phyloP scores from a whole-genome alignment of 1,140 invertebrate genomes.

The Drosophila prosaltans region DNA sequence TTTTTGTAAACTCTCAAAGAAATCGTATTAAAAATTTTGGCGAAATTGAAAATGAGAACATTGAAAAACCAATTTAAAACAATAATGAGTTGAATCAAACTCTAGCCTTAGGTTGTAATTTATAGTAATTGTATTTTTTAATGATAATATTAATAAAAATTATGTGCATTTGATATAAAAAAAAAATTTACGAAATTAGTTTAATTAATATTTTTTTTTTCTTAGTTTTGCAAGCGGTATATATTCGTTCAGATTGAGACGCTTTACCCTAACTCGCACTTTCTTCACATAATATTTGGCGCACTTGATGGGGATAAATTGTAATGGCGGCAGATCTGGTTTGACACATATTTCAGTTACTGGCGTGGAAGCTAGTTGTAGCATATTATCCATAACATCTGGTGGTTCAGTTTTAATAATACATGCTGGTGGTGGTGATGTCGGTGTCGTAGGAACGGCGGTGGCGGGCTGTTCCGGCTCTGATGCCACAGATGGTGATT shows the following conservation, averaged over 20 bases:
- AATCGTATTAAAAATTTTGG: too few relatives aligned
- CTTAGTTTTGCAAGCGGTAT: constrained; percentile 6
- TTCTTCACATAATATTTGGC: constrained; percentile 35
- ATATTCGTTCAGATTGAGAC: constrained; percentile 24
- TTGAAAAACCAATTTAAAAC: constrained; percentile 35
- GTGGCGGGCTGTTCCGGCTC: background rate
- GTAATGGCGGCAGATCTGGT: background rate
- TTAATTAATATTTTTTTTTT: background rate
- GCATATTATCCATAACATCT: background rate
- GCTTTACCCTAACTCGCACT: constrained; percentile 39
- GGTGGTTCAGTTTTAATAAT: constrained; percentile 17
- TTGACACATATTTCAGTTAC: background rate
- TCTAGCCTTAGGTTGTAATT: constrained; percentile 77
- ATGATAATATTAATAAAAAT: constrained; percentile 50
- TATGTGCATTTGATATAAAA: constrained; percentile 75
- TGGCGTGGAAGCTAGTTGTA: background rate
- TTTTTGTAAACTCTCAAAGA: too few relatives aligned
- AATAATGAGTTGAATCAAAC: constrained; percentile 56
- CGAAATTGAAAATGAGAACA: constrained; percentile 15
- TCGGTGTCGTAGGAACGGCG: background rate
- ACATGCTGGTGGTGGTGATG: background rate
- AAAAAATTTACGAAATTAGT: background rate
- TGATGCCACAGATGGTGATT: background rate
- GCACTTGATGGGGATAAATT: constrained; percentile 34
- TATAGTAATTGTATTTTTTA: constrained; percentile 79